Evolutionary conservation across 35 echinoderm and acorn worm species (phyloP), one percentile per base, ranked within the genome.

Genomic region (Chiridota heheva): DNA sequence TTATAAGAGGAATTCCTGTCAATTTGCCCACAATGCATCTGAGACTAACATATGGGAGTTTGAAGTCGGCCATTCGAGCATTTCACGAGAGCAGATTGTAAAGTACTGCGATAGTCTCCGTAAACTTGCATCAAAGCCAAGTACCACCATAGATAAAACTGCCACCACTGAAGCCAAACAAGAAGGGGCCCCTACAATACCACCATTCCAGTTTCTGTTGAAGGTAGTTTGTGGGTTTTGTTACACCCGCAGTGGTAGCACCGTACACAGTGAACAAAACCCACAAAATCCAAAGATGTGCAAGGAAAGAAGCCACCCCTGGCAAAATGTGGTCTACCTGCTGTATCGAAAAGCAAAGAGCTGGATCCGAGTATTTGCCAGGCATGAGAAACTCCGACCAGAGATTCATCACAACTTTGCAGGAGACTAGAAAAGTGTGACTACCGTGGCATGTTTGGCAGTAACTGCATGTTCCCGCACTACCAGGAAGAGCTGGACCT

Each of bases 41-140:
- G 94, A 97, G 57, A 72, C 88, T 0, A 73, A 85, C 27, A 40
- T 97, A 18, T 97, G 94, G 94, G 69, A 77, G 37, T 87, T 83
- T 73, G 90, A 92, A 43, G 56, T 69, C 5, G 59, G 70, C 45
- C 46, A 82, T 31, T 40, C 84, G 16, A 20, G 76, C 28, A 79
- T 57, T 17, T 47, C 73, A 2, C 67, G 90, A 29, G 79, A 87
- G 5, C 47, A 73, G 31, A 56, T 92, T 29, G 84, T 87, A 13
- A 60, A 78, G n/a, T 30, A 82, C 40, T 72, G 84, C 47, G 32
- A 46, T 4, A 20, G 47, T 31, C 32, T 35, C 12, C 49, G 43
- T 46, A 57, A 25, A 36, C 48, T 36, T 42, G 28, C 87, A 47
- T 67, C 76, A 29, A 56, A 58, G 37, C 74, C 35, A 69, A 41